Conservation (phyloP, 2,888 invertebrate genomes). For the Brachylomia viminalis region DNA sequence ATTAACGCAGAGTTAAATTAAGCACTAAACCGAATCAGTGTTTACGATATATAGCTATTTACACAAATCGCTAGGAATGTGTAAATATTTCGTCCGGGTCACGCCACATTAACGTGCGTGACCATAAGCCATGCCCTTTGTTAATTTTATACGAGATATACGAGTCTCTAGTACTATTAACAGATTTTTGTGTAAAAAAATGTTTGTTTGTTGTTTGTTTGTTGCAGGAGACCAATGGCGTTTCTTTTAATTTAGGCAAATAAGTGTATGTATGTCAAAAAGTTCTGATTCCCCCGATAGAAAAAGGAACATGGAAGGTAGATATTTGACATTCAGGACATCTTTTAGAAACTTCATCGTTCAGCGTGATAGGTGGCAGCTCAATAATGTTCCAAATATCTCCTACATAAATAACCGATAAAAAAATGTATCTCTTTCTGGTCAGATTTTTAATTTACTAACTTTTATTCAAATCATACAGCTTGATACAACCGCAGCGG, state of each 20-base stretch:
- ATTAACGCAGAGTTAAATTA: conserved; percentile 47
- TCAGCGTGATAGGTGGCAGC: conserved; percentile 44
- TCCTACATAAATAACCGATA: conserved; percentile 44
- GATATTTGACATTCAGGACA: conserved; percentile 53
- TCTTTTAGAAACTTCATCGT: conserved; percentile 54
- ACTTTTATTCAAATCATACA: conserved; percentile 56
- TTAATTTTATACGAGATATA: conserved; percentile 28
- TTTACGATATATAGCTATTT: conserved; percentile 51
- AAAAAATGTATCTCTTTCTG: conserved; percentile 38
- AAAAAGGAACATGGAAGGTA: not conserved
- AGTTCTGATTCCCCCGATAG: conserved; percentile 7
- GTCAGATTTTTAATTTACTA: conserved; percentile 52
- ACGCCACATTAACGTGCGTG: conserved; percentile 52
- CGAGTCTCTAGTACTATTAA: conserved; percentile 8
- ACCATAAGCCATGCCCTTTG: conserved; percentile 18
- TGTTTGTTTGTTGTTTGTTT: not conserved
- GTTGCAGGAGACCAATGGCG: no score
- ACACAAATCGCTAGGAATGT: conserved; percentile 47
- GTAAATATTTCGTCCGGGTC: conserved; percentile 54
- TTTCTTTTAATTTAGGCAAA: conserved; percentile 28
- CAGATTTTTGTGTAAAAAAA: conserved; percentile 9
- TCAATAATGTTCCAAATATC: conserved; percentile 53
- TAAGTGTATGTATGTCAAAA: conserved; percentile 17
- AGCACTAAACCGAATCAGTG: conserved; percentile 46
- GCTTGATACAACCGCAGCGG: conserved; percentile 40